Evolutionary conservation across 2,797 vertebrate genomes (phyloP), one percentile per base, ranked within the genome.

Genomic region (Yasuhikotakia modesta): DNA sequence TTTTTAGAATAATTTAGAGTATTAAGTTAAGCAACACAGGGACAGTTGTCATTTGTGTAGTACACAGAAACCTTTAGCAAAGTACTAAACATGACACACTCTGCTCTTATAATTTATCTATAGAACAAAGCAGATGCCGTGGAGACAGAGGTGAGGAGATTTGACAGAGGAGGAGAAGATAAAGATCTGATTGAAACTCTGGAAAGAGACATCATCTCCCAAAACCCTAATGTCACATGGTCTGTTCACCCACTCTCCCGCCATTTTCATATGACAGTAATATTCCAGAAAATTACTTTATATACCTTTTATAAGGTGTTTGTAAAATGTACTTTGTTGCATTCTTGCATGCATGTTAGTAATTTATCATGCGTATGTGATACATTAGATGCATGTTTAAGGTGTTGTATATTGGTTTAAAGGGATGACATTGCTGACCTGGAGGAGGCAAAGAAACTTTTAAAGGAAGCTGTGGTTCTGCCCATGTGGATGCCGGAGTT

Each of bases 401-500:
- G 67, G 11, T 6, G 0, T 10, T 10, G 5, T 81, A 43, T 58
- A 1, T 1, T 17, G 11, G 22, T 66, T 32, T 22, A 16, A 50
- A 99, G 97, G 97, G 95, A 96, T 79, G 94, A 98, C 86, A 98
- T 99, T 45, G 97, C 97, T 83, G 97, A 97, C 84, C 90, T 98
- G 87, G 95, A 94, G 87, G 96, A 97, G 67, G 95, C 97, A 45
- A 99, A 99, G 88, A 97, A 96, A 83, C 93, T 99, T 64, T 91
- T 99, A 78, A 98, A 99, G 83, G 96, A 99, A 90, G 97, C 97
- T 0, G 97, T 99, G 5, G 97, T 99, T 76, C 87, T 99, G 86
- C 97, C 97, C 0, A 98, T 99, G 96, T 98, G 96, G 97, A 99
- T 99, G 96, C 97, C 97, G 0, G 96, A 96, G 24, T 99, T 99